Base-by-base conservation (phyloP, 1,140 invertebrate species). In the Apis florea region DNA sequence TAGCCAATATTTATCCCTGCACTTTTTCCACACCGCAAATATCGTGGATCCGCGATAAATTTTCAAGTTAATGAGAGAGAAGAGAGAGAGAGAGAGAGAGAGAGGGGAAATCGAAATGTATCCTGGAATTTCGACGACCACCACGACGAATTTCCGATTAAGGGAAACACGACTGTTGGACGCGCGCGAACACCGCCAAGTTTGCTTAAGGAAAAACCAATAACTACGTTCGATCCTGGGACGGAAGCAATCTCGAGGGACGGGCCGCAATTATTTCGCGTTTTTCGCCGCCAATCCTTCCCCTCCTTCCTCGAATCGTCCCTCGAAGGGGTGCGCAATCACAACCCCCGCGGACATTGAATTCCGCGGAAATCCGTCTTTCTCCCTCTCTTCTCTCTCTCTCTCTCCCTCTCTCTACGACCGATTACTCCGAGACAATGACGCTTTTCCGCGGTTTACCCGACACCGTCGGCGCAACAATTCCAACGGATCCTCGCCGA, bases 381-480 rank as follows among this genome's bases (percentile, higher is more conserved):
- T n/a, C n/a, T n/a, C n/a, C n/a, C n/a, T n/a, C n/a, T n/a, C n/a
- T n/a, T 31, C 2, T 31, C 2, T 31, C 31, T n/a, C n/a, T n/a
- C n/a, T n/a, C n/a, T n/a, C n/a, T n/a, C 21, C 71, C 59, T 81
- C 78, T 40, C 31, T 26, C 6, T 24, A 15, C 49, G 64, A 53
- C 40, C 85, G 85, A 86, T 86, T 86, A 83, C 85, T 86, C 64
- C 31, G 70, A 74, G 59, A 85, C 80, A 85, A 85, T 85, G 82
- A 75, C 84, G 79, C 74, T 79, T 67, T 61, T 59, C 66, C 80
- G 84, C 40, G 85, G 70, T 83, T 83, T 75, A 85, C 79, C 63
- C 74, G 79, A 70, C 84, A 77, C 83, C 68, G 66, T 68, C 68
- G 84, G 72, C 73, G 68, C 69, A 71, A 85, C 83, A 82, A 86